Evolutionary conservation across 2,113 vertebrate species (phyloP).

Genomic region (Lampris incognitus): DNA sequence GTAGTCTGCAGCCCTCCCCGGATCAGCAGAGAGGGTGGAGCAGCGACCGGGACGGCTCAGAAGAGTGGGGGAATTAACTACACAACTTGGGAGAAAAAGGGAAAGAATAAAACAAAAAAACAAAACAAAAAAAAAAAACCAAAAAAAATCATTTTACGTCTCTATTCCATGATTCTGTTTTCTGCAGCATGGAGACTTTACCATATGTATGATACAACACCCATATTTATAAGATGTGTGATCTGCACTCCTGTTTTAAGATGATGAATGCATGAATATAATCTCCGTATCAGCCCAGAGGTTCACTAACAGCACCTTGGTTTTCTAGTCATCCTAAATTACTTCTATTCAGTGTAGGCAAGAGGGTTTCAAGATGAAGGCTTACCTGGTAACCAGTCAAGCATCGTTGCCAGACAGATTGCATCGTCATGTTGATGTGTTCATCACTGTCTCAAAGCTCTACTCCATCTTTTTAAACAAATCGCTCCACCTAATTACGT

Average conservation of each 20-base stretch:
- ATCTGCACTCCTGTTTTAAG: not conserved
- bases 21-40: too few relatives aligned
- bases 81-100: too few relatives aligned
- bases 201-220: too few relatives aligned
- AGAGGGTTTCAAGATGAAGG: not conserved
- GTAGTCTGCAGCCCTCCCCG: too few relatives aligned
- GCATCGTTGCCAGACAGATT: slow-evolving; percentile 2
- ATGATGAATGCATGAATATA: not conserved
- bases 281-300: not conserved
- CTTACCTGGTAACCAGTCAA: not conserved
- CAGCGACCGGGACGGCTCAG: too few relatives aligned
- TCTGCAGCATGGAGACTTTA: too few relatives aligned
- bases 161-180: too few relatives aligned
- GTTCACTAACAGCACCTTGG: slow-evolving; percentile 6
- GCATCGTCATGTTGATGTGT: slow-evolving; percentile 16
- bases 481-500: too few relatives aligned
- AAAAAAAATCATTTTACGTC: too few relatives aligned
- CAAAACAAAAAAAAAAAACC: too few relatives aligned
- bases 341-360: slow-evolving; percentile 2
- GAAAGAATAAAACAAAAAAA: too few relatives aligned
- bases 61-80: too few relatives aligned
- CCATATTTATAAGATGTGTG: not conserved
- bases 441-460: slow-evolving; percentile 27
- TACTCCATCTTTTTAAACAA: slow-evolving; percentile 19
- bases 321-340: not conserved